Evolutionary conservation across 2,888 invertebrate species (phyloP).

Genomic region (Elysia crispata): DNA sequence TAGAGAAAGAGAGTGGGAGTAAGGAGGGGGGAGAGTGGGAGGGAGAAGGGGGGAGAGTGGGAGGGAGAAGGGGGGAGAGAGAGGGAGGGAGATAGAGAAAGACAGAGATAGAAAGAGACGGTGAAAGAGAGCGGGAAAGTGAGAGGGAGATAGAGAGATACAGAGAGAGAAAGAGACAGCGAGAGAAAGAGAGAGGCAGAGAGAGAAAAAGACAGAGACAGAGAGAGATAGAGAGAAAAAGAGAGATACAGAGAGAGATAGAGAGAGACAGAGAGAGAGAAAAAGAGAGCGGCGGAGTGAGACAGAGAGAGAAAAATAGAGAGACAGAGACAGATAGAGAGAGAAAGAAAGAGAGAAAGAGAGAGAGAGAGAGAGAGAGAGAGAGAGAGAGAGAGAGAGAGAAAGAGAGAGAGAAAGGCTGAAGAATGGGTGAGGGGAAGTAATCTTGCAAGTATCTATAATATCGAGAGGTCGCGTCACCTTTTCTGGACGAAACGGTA

Average conservation of each 20-base stretch:
- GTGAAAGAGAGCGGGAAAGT: neutral
- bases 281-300: constrained; percentile 3
- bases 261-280: too few species aligned
- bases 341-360: constrained; percentile 39
- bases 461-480: neutral
- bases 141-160: constrained; percentile 26
- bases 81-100: too few species aligned
- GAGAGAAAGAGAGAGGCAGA: too few species aligned
- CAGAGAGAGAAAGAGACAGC: constrained; percentile 33
- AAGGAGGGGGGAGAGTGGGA: too few species aligned
- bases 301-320: constrained; percentile 36
- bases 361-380: constrained; percentile 30
- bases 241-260: too few species aligned
- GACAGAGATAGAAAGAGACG: too few species aligned
- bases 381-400: constrained; percentile 31
- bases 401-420: neutral
- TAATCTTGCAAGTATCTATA: neutral
- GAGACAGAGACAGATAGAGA: constrained; percentile 36
- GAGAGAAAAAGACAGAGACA: too few species aligned
- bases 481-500: neutral
- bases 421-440: neutral
- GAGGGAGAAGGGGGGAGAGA: too few species aligned
- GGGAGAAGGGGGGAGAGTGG: too few species aligned
- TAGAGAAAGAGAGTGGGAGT: neutral
- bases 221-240: too few species aligned